Base-by-base conservation (phyloP, 2,797 vertebrate genomes). In the Anomalospiza imberbis region DNA sequence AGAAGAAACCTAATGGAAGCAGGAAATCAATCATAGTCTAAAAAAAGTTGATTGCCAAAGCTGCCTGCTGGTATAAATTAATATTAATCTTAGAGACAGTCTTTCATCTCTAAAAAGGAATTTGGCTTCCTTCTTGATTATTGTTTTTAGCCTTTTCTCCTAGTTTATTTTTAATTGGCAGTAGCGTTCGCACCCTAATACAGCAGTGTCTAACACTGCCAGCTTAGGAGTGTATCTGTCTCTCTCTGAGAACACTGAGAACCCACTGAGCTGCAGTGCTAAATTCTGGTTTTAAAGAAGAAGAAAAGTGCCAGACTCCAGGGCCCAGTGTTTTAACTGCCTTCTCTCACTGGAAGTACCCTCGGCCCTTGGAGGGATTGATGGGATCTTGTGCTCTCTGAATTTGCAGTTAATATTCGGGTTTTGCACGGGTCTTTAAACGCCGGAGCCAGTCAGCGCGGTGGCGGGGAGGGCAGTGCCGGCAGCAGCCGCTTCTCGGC, bases 181-280 rank as follows among this genome's bases (percentile, higher is more conserved):
- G n/a, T 17, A 31, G 21, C 1, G 4, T 50, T 71, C 3, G 2
- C 11, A 31, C 40, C 4, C 17, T 50, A 32, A n/a, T 48, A 4
- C 19, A 32, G 47, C 50, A 24, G 5, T 13, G 11, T 32, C 5
- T 34, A 26, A 3, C 16, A 0, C 12, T 32, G 28, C 10, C 13
- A 40, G 26, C 22, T 10, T 14, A 8, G 3, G 31, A n/a, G 7
- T 1, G 1, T 0, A 1, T 10, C 4, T 60, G 1, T 25, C 15
- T 42, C 21, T 73, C 45, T 13, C 1, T 0, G n/a, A 24, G 36
- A 55, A 8, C 3, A 2, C 40, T 38, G 34, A 25, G 34, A n/a
- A 8, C 21, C 11, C 28, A 2, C 31, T 6, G 25, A 34, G 7
- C 32, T 38, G 29, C 34, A 18, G 21, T 2, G 8, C 4, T 6